Conservation (phyloP, 2,113 vertebrate genomes). For the Opisthocomus hoazin region DNA sequence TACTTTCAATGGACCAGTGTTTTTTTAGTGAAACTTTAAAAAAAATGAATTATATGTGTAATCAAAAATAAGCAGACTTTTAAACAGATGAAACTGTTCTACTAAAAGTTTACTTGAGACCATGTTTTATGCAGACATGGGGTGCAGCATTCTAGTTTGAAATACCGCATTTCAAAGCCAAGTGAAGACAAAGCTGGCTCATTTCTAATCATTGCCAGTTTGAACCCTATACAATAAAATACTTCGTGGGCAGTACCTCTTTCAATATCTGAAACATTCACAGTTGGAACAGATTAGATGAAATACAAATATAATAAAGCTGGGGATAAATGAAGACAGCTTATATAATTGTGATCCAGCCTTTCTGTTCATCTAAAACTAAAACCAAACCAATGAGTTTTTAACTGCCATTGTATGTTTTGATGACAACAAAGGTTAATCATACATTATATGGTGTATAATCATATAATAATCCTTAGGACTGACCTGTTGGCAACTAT, state of each 20-base stretch:
- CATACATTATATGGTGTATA: neutral
- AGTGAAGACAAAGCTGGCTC: neutral
- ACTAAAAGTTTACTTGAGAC: neutral
- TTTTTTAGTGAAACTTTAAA: neutral
- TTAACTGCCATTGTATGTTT: neutral
- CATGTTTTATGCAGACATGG: neutral
- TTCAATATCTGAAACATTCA: neutral
- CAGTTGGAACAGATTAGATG: neutral
- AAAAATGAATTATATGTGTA: neutral
- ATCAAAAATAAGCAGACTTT: neutral
- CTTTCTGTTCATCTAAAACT: neutral
- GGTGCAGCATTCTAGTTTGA: neutral
- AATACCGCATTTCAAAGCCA: neutral
- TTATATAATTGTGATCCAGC: neutral
- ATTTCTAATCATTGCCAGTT: neutral
- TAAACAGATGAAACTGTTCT: neutral
- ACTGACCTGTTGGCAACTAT: neutral
- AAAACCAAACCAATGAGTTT: neutral
- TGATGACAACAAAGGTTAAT: neutral
- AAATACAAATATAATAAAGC: neutral
- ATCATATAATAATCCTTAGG: neutral
- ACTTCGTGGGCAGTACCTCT: neutral
- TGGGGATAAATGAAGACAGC: neutral
- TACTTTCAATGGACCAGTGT: neutral
- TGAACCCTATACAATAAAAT: neutral